Base-by-base conservation (phyloP, 2,797 vertebrate genomes). In the Oreonectes daqikongensis region DNA sequence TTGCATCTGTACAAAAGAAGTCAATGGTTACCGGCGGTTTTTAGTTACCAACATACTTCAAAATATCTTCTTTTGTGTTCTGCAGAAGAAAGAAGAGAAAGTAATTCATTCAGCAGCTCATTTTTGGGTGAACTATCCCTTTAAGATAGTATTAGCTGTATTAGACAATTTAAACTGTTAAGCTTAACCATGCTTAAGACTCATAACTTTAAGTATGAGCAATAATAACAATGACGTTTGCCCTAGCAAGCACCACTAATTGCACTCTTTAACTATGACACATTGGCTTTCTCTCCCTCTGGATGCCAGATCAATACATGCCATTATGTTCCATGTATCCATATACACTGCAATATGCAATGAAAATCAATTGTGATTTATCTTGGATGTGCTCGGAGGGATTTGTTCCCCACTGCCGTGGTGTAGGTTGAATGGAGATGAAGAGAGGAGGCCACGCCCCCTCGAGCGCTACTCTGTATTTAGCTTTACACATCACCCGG, bases 251-350 rank as follows among this genome's bases (percentile, higher is more conserved):
- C 42, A 26, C 14, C 20, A 48, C 64, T 57, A 68, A 59, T 67
- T 60, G 22, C 20, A 48, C 26, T 50, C 20, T 26, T 22, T 60
- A 38, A 59, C 53, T 28, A 24, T 59, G n/a, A 76, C 53, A 24
- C 11, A 40, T 67, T 7, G 2, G 26, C 40, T 61, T 70, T 40
- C 46, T 28, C 46, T 52, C 46, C 61, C 61, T 40, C 60, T 78
- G 63, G 72, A 35, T 72, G 67, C 24, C 59, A 66, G 76, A 84
- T 82, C 75, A 74, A 82, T 84, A 72, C 28, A 72, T 76, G 48
- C 78, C 72, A 76, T 78, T 55, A 42, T 15, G 52, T 53, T 48
- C 38, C 69, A 67, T 67, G 52, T 26, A 74, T 44, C 28, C 57
- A 76, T 42, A 64, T 64, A 63, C 30, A 53, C 60, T 57, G 12